Conservation (phyloP, 2,888 invertebrate genomes). For the Pemphredon lugubris region DNA sequence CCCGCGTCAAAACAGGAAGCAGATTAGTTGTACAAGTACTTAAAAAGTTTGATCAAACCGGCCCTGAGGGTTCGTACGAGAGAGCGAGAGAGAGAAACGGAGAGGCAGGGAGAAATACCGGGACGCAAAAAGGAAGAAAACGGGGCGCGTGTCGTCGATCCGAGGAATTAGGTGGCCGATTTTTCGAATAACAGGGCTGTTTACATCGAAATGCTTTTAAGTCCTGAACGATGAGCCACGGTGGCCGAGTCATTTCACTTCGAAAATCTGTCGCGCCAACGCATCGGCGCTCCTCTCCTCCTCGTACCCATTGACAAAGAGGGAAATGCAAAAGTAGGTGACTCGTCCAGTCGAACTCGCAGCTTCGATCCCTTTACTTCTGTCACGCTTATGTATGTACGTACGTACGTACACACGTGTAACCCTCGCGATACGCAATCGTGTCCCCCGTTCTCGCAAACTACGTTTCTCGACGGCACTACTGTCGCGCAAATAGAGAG, state of each 20-base stretch:
- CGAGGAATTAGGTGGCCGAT: constrained; percentile 60
- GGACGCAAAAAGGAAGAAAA: constrained; percentile 24
- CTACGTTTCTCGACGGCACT: too few species aligned
- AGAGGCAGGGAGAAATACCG: neutral
- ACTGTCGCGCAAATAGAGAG: too few species aligned
- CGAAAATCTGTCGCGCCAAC: constrained; percentile 29
- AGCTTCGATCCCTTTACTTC: neutral
- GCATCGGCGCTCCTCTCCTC: constrained; percentile 20
- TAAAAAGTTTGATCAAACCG: neutral
- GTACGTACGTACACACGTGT: neutral
- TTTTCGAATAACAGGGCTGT: constrained; percentile 64
- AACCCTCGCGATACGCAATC: too few species aligned
- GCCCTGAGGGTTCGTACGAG: neutral
- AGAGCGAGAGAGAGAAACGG: constrained; percentile 5
- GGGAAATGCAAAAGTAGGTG: constrained; percentile 76
- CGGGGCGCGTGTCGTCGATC: constrained; percentile 36
- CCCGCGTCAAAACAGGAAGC: neutral
- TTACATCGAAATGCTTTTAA: constrained; percentile 77
- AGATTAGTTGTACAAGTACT: constrained; percentile 7
- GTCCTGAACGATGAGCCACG: constrained; percentile 50
- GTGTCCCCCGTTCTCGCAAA: too few species aligned
- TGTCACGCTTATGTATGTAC: neutral
- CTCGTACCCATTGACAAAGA: constrained; percentile 67
- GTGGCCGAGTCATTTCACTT: constrained; percentile 16
- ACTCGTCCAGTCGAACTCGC: constrained; percentile 43